A percentile compares a stretch with the other conserved stretches of the same genome.
Evolutionary conservation across 2,113 vertebrate genomes (phyloP).

Genomic region (Uropsilus gracilis): DNA sequence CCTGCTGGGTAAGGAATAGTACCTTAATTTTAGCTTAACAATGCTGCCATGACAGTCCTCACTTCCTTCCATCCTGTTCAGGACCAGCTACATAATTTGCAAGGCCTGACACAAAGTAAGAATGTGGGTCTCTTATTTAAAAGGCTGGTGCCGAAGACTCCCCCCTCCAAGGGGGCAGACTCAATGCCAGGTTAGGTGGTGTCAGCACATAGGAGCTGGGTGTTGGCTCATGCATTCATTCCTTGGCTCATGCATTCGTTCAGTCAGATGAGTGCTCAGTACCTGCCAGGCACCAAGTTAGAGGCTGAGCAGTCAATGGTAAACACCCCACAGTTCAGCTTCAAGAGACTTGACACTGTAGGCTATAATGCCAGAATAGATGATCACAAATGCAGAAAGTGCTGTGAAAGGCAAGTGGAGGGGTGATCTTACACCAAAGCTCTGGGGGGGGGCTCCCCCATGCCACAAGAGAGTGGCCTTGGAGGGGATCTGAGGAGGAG

Average conservation of each 20-base stretch:
- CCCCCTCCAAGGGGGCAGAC: not conserved
- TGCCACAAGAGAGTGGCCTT: not conserved
- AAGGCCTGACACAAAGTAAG: not conserved
- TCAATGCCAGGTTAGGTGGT: not conserved
- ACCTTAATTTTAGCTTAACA: no score
- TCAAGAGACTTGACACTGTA: not conserved
- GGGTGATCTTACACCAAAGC: no score
- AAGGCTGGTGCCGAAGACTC: not conserved
- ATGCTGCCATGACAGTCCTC: not conserved
- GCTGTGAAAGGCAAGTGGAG: not conserved
- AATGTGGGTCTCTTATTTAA: not conserved
- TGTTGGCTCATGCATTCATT: no score
- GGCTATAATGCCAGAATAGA: no score
- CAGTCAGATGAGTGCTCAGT: not conserved
- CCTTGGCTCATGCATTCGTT: not conserved
- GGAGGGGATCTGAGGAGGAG: not conserved
- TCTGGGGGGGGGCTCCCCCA: no score
- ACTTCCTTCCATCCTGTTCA: not conserved
- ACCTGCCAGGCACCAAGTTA: not conserved
- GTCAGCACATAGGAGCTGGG: not conserved
- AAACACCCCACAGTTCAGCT: not conserved
- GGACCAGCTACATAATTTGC: not conserved
- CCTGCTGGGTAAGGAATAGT: no score
- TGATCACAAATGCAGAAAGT: no score
- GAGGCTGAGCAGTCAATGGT: not conserved